Evolutionary conservation across 37 sponge, comb jelly and placozoan genomes (phyloP).

Genomic region (Bolinopsis microptera): DNA sequence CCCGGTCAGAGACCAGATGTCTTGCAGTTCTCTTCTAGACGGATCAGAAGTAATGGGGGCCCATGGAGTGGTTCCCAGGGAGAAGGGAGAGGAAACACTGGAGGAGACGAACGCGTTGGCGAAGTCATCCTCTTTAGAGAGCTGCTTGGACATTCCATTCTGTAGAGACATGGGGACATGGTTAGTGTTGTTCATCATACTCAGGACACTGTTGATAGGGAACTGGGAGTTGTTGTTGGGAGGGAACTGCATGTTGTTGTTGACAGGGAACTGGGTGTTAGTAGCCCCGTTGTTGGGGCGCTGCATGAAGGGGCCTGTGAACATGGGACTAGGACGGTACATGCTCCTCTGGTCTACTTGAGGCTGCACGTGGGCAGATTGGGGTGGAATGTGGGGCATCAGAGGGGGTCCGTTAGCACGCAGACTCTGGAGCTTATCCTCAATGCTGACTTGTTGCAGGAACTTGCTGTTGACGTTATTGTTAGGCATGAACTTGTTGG

Average conservation of each 20-base stretch:
- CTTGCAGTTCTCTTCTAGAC: not conserved
- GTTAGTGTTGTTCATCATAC: not conserved
- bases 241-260: slow-evolving; percentile 56
- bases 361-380: not conserved
- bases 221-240: not conserved
- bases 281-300: slow-evolving; percentile 3
- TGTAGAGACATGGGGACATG: slow-evolving; percentile 32
- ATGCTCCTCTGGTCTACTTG: slow-evolving; percentile 56
- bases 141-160: slow-evolving; percentile 30
- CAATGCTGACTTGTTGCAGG: not conserved
- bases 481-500: slow-evolving; percentile 53
- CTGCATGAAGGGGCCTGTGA: slow-evolving; percentile 52
- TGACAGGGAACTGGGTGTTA: slow-evolving; percentile 37
- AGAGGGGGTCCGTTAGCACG: slow-evolving; percentile 6
- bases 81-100: slow-evolving; percentile 55
- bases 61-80: slow-evolving; percentile 55
- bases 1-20: slow-evolving; percentile 61
- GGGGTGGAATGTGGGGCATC: slow-evolving; percentile 27
- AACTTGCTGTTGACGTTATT: slow-evolving; percentile 31
- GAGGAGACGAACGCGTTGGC: slow-evolving; percentile 10
- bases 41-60: slow-evolving; percentile 20
- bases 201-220: not conserved
- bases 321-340: slow-evolving; percentile 59
- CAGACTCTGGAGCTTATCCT: slow-evolving; percentile 29
- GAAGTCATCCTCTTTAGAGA: slow-evolving; percentile 11